Conservation (phyloP, 2,888 invertebrate genomes). For the Beris morrisii region DNA sequence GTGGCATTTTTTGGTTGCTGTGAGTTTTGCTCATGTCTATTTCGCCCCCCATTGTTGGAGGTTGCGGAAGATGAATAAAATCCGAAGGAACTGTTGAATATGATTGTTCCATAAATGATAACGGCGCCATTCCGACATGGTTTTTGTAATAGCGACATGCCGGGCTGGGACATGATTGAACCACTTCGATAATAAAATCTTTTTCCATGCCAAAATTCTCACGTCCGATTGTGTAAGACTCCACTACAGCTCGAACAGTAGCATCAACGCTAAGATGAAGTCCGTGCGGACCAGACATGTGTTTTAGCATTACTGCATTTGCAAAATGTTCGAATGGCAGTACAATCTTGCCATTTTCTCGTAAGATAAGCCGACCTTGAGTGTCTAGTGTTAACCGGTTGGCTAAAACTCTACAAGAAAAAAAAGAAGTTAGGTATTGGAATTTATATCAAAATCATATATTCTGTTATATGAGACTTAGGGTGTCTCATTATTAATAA, state of each 20-base stretch:
- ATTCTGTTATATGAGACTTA: too few species aligned
- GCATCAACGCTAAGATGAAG: conserved; percentile 81
- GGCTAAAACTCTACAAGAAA: conserved; percentile 74
- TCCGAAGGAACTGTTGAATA: conserved; percentile 60
- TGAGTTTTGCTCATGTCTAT: conserved; percentile 37
- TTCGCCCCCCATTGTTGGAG: conserved; percentile 44
- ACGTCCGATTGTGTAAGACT: conserved; percentile 75
- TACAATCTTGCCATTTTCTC: conserved; percentile 87
- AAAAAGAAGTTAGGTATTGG: conserved; percentile 20
- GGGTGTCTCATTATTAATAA: too few species aligned
- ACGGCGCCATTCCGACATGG: conserved; percentile 65
- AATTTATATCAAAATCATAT: too few species aligned
- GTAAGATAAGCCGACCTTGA: conserved; percentile 77
- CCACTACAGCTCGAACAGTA: conserved; percentile 81
- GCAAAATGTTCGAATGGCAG: conserved; percentile 88
- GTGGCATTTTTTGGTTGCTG: conserved; percentile 34
- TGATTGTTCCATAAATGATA: conserved; percentile 55
- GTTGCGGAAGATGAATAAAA: conserved; percentile 67
- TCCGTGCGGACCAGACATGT: conserved; percentile 87
- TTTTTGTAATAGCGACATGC: conserved; percentile 86
- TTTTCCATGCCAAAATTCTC: conserved; percentile 88
- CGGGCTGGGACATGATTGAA: conserved; percentile 85
- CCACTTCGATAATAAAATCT: conserved; percentile 85
- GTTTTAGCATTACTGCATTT: conserved; percentile 87
- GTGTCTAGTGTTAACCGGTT: conserved; percentile 81